Percentiles rank a stretch among this genome's conserved stretches.
phyloP scores from a whole-genome alignment of 2,888 invertebrate species.

The Blastobasis adustella region DNA sequence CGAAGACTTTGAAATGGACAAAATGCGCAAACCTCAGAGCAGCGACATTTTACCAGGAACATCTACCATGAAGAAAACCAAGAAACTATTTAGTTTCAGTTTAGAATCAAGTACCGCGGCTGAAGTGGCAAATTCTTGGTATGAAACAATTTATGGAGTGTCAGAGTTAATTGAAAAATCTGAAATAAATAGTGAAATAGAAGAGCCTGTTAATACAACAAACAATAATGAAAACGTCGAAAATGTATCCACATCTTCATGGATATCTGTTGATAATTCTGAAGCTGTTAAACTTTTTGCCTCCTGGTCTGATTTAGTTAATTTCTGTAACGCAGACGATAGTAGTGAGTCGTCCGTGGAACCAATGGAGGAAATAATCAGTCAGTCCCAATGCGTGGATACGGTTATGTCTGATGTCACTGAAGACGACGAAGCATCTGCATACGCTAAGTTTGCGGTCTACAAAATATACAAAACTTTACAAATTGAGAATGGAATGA shows the following conservation, averaged over 20 bases:
- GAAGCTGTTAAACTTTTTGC: conserved; percentile 17
- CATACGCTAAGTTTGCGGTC: conserved; percentile 52
- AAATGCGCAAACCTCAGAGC: conserved; percentile 25
- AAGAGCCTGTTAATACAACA: too few relatives aligned
- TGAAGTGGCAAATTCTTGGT: conserved; percentile 42
- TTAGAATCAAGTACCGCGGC: conserved; percentile 26
- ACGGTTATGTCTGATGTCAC: conserved; percentile 32
- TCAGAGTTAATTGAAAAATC: conserved; percentile 28
- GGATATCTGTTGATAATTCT: conserved; percentile 15
- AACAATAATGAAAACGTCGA: too few relatives aligned
- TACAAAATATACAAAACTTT: conserved; percentile 52
- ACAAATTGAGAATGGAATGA: conserved; percentile 36
- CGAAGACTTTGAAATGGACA: conserved; percentile 5
- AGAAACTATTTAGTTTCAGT: conserved; percentile 40
- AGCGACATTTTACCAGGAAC: conserved; percentile 29
- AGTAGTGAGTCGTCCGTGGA: conserved; percentile 27
- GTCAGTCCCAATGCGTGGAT: conserved; percentile 22
- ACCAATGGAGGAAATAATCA: conserved; percentile 37
- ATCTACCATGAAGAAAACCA: conserved; percentile 47
- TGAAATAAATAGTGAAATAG: conserved; percentile 6
- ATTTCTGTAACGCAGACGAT: conserved; percentile 35
- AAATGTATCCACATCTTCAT: too few relatives aligned
- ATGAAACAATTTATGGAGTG: conserved; percentile 56
- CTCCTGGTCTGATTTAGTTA: conserved; percentile 55
- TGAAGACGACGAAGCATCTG: conserved; percentile 34